phyloP scores from a whole-genome alignment of 2,888 invertebrate species.

The Hesperia comma region DNA sequence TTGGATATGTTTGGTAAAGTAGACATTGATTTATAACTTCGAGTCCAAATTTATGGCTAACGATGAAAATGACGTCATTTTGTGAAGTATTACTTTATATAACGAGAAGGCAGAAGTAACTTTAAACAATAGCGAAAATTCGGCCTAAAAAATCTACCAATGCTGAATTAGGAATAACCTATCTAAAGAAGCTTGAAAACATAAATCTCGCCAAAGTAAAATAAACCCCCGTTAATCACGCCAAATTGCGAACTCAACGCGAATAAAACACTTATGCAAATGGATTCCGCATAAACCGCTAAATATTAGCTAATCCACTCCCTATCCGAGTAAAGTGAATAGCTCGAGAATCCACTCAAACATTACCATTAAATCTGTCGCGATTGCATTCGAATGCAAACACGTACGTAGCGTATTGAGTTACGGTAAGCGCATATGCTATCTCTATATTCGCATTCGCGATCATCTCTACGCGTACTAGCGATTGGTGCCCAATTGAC shows the following conservation, averaged over 20 bases:
- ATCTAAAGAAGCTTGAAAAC: constrained; percentile 32
- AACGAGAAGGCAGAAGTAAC: too few relatives aligned
- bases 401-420: constrained; percentile 61
- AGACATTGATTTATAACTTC: too few relatives aligned
- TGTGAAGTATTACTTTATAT: background rate
- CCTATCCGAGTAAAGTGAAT: constrained; percentile 37
- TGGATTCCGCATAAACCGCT: constrained; percentile 28
- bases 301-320: constrained; percentile 32
- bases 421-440: constrained; percentile 48
- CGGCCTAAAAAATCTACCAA: constrained; percentile 1
- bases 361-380: constrained; percentile 53
- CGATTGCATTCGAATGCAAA: constrained; percentile 60
- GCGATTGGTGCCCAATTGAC: constrained; percentile 58
- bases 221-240: constrained; percentile 36
- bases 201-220: constrained; percentile 31
- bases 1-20: too few relatives aligned
- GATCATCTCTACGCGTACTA: constrained; percentile 39
- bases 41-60: too few relatives aligned
- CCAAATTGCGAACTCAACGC: constrained; percentile 36
- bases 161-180: constrained; percentile 20
- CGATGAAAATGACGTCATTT: background rate
- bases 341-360: constrained; percentile 44
- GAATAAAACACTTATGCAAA: constrained; percentile 38
- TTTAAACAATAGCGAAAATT: background rate
- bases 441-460: constrained; percentile 46